Percentiles rank a stretch among this genome's conserved stretches.
Evolutionary conservation across 2,113 vertebrate species (phyloP).

Genomic region (Osmerus mordax): DNA sequence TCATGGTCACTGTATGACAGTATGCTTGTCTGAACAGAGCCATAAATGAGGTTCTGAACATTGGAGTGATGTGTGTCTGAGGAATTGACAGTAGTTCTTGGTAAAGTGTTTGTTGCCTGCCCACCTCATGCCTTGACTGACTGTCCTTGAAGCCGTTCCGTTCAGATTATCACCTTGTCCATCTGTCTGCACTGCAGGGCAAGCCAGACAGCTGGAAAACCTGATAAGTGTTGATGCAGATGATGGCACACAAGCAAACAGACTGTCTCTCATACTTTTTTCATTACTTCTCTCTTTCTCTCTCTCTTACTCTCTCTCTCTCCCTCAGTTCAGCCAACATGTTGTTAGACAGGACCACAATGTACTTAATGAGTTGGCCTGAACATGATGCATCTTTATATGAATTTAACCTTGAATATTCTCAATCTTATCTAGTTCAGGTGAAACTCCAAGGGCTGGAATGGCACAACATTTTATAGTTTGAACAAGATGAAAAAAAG

Average conservation of each 20-base stretch:
- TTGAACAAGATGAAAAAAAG: background rate
- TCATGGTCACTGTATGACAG: too few species aligned
- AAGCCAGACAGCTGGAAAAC: conserved; percentile 47
- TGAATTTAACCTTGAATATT: conserved; percentile 22
- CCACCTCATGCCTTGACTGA: conserved; percentile 16
- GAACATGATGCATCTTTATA: conserved; percentile 27
- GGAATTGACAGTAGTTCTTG: background rate
- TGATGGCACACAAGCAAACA: background rate
- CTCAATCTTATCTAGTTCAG: background rate
- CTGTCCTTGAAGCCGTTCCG: conserved; percentile 42
- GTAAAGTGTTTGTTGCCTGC: background rate
- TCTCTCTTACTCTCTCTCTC: background rate
- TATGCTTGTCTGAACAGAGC: too few species aligned
- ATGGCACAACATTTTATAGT: background rate
- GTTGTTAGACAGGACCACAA: background rate
- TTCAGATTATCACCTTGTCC: conserved; percentile 46
- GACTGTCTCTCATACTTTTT: background rate
- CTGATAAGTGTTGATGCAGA: conserved; percentile 11
- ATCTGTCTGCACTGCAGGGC: conserved; percentile 21
- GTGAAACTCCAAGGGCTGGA: background rate
- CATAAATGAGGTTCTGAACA: too few species aligned
- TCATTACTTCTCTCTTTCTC: background rate
- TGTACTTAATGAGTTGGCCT: conserved; percentile 10
- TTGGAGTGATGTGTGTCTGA: too few species aligned
- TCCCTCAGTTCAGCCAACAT: too few species aligned